Evolutionary conservation across 1,140 invertebrate species (phyloP), one percentile per base, ranked within the genome.

Genomic region (Zaprionus capensis): DNA sequence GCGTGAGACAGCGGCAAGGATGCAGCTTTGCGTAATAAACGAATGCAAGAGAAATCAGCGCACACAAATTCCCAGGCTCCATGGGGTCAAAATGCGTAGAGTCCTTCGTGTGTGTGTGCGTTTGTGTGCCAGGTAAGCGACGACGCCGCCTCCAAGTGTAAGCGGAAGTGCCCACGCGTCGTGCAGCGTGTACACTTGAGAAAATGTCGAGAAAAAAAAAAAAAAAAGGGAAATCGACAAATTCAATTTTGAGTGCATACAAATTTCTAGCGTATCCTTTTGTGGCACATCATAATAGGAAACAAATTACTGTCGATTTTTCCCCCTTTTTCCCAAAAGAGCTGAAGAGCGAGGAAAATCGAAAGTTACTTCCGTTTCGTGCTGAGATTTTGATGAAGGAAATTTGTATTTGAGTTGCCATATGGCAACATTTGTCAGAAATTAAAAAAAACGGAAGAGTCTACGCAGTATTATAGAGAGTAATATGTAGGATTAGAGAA

Each of bases 1-100:
- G 69, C 85, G 84, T 88, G 84, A 88, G 84, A 84, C 71, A 74
- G 65, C 68, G 4, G 56, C 58, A 7, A 36, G 73, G 66, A 71
- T 81, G 57, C 75, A 90, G 81, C 71, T 90, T 88, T 90, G 78
- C 78, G 74, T 71, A 87, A 84, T 71, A 62, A 22, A 49, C 26
- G 17, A 62, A 58, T 49, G 57, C 7, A 66, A 28, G 73, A 46
- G 17, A 76, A 46, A 68, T 70, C 49, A 41, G 49, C 72, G 49
- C 41, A 31, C 28, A 44, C 38, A 63, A 67, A 28, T 81, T 88
- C 83, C 74, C 81, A 88, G 81, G 66, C 67, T 70, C 58, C 72
- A 63, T 57, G 26, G 38, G 46, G 31, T 61, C 66, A 28, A 70
- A 22, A 49, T 17, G 20, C 2, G 1, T 22, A 58, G 55, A 46